Conservation (phyloP, 2,888 invertebrate genomes). For the Mimachlamys varia region DNA sequence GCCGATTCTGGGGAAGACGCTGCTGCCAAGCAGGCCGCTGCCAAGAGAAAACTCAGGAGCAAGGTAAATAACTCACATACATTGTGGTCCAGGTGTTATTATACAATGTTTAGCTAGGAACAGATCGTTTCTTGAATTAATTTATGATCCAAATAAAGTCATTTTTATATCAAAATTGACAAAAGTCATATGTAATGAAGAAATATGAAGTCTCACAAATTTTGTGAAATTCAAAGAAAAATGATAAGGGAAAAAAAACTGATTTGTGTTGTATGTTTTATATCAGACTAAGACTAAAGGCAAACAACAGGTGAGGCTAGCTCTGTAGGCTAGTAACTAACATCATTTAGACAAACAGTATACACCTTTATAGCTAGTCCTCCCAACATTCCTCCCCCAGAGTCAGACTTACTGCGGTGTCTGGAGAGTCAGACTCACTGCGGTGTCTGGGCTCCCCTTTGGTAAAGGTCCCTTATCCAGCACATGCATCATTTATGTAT, state of each 20-base stretch:
- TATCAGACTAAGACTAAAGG: constrained; percentile 22
- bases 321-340: not conserved
- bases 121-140: too few relatives aligned
- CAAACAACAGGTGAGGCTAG: constrained; percentile 27
- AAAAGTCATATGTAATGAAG: too few relatives aligned
- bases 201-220: not conserved
- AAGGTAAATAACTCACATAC: not conserved
- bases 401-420: not conserved
- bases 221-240: not conserved
- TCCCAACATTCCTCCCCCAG: not conserved
- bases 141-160: too few relatives aligned
- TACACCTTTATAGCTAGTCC: not conserved
- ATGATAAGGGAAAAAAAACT: not conserved
- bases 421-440: not conserved
- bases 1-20: constrained; percentile 39
- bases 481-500: not conserved
- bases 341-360: not conserved
- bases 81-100: too few relatives aligned
- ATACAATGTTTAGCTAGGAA: too few relatives aligned
- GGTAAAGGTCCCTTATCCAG: not conserved
- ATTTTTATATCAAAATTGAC: too few relatives aligned
- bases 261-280: not conserved
- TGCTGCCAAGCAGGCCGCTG: constrained; percentile 40
- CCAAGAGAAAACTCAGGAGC: constrained; percentile 40
- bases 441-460: not conserved